Evolutionary conservation across 2,888 invertebrate genomes (phyloP).

Genomic region (Ormyrus nitidulus): DNA sequence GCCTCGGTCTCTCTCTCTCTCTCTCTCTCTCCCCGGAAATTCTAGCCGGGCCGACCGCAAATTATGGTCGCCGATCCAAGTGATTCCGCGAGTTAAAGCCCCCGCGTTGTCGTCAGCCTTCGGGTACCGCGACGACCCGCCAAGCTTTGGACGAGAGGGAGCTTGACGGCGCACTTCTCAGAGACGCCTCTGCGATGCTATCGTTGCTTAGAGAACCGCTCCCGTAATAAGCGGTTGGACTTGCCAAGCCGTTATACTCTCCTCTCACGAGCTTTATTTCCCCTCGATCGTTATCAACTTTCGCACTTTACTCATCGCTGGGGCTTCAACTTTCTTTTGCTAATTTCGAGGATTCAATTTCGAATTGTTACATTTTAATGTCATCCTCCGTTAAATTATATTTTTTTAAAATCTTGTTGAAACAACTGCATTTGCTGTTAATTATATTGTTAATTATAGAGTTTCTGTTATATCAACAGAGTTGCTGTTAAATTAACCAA

Average conservation of each 20-base stretch:
- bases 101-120: background rate
- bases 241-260: background rate
- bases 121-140: background rate
- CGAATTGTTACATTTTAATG: too few relatives aligned
- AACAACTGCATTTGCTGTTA: too few relatives aligned
- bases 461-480: too few relatives aligned
- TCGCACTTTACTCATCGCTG: too few relatives aligned
- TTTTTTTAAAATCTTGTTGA: too few relatives aligned
- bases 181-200: background rate
- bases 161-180: background rate
- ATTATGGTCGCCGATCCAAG: constrained; percentile 54
- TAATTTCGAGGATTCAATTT: too few relatives aligned
- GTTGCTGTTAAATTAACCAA: too few relatives aligned
- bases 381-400: too few relatives aligned
- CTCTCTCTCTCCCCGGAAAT: constrained; percentile 19
- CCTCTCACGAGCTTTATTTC: background rate
- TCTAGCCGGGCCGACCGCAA: constrained; percentile 44
- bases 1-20: background rate
- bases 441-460: too few relatives aligned
- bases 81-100: constrained; percentile 53
- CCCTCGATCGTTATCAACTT: background rate
- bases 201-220: background rate
- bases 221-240: background rate
- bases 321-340: too few relatives aligned
- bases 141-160: too few relatives aligned